A percentile compares a stretch with the other conserved stretches of the same genome.
These are phyloP conservation scores for Epinephelus fuscoguttatus DNA, from an alignment of 2,113 vertebrate genomes.

Conservation along the genomic window DNA sequence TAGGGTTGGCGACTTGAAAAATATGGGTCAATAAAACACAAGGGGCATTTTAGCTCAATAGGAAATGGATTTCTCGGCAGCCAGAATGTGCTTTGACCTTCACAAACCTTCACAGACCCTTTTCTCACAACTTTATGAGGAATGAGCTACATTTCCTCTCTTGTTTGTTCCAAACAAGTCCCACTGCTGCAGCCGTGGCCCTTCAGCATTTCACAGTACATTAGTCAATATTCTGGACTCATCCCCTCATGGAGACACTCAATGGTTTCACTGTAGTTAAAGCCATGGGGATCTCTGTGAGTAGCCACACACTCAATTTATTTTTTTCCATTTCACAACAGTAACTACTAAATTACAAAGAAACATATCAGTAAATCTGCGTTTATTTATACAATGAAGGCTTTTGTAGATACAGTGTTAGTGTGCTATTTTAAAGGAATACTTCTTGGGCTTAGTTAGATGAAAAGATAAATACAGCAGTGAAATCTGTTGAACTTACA, in stretches of 20 bases:
- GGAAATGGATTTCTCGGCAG: constrained; percentile 79
- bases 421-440: background rate
- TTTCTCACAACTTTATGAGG: constrained; percentile 58
- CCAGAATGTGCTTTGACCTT: constrained; percentile 74
- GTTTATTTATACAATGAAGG: background rate
- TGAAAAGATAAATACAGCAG: background rate
- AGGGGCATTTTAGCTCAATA: constrained; percentile 72
- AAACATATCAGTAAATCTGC: background rate
- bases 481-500: background rate
- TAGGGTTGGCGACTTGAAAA: constrained; percentile 71
- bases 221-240: constrained; percentile 47
- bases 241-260: constrained; percentile 17
- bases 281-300: background rate
- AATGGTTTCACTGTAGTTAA: constrained; percentile 20
- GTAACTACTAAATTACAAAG: background rate
- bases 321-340: background rate
- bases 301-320: background rate
- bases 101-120: constrained; percentile 46
- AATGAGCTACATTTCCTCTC: constrained; percentile 52
- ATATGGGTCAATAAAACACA: constrained; percentile 82
- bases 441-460: background rate
- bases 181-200: constrained; percentile 12
- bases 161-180: constrained; percentile 52
- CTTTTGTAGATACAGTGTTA: background rate
- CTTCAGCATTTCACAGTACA: constrained; percentile 36